Percentiles rank a stretch among this genome's conserved stretches.
These are phyloP conservation scores for Synaphobranchus kaupii DNA, from an alignment of 2,797 vertebrate species.

Conservation along the genomic window DNA sequence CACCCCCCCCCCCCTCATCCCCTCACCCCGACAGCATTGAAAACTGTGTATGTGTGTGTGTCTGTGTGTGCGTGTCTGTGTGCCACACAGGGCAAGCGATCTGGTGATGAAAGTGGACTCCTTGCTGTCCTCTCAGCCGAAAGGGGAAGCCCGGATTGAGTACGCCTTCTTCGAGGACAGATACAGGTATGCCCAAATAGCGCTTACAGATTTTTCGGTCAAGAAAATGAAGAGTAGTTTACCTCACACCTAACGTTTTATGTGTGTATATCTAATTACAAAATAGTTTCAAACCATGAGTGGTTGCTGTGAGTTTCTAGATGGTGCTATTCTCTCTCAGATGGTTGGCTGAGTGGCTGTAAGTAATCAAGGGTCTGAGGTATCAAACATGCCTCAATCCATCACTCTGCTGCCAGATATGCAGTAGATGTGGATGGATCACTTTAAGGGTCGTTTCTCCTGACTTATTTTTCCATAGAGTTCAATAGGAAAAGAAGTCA, in stretches of 20 bases:
- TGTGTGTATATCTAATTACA: neutral
- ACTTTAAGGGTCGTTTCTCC: too few species aligned
- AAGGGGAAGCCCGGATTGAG: slow-evolving; percentile 90
- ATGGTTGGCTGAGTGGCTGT: too few species aligned
- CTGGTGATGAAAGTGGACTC: slow-evolving; percentile 98
- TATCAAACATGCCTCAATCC: too few species aligned
- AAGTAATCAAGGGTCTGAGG: too few species aligned
- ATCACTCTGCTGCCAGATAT: too few species aligned
- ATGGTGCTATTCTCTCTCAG: too few species aligned
- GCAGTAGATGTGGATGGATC: too few species aligned
- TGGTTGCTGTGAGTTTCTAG: neutral
- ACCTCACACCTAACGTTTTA: neutral
- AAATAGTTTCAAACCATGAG: neutral
- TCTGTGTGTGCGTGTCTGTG: neutral
- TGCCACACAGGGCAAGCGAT: slow-evolving; percentile 83
- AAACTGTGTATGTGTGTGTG: slow-evolving; percentile 12
- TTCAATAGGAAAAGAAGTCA: too few species aligned
- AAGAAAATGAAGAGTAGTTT: neutral
- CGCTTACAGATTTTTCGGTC: neutral
- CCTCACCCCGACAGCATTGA: neutral
- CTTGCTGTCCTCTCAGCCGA: slow-evolving; percentile 93
- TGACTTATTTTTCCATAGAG: too few species aligned
- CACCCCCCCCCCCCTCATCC: neutral
- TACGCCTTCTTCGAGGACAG: slow-evolving; percentile 87
- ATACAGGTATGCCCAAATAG: slow-evolving; percentile 78